Conservation (phyloP, 2,888 invertebrate species). For the Phortica magna region DNA sequence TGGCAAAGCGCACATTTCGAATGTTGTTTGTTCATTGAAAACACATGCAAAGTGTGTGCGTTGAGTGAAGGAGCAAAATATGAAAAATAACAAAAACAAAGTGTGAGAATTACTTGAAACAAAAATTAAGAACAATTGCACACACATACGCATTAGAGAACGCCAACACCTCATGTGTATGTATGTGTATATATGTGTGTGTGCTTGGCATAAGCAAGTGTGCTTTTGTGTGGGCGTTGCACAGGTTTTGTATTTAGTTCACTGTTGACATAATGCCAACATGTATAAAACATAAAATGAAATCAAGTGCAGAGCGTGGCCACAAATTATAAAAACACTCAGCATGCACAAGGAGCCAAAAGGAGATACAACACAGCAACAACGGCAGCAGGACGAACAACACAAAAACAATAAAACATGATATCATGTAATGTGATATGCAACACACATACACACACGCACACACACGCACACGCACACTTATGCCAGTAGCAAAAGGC, state of each 20-base stretch:
- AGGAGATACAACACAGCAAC: conserved; percentile 14
- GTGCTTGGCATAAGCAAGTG: not conserved
- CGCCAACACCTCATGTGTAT: not conserved
- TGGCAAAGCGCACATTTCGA: not conserved
- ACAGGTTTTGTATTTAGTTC: not conserved
- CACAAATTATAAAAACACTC: conserved; percentile 35
- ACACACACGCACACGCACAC: too few relatives aligned
- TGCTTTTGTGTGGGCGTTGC: not conserved
- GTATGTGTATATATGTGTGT: too few relatives aligned
- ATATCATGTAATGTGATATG: conserved; percentile 32
- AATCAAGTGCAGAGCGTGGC: conserved; percentile 23
- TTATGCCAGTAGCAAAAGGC: conserved; percentile 22
- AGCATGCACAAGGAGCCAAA: not conserved
- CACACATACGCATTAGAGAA: too few relatives aligned
- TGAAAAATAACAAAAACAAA: too few relatives aligned
- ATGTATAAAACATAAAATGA: conserved; percentile 5
- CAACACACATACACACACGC: conserved; percentile 40
- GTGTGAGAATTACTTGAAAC: not conserved
- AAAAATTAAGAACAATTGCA: not conserved
- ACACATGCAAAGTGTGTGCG: not conserved
- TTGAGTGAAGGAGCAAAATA: too few relatives aligned
- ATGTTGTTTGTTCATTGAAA: not conserved
- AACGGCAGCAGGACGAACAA: conserved; percentile 30
- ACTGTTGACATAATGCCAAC: conserved; percentile 19
- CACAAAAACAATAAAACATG: conserved; percentile 56